Evolutionary conservation across 2,888 invertebrate genomes (phyloP), one percentile per base, ranked within the genome.

Genomic region (Catocala nupta): DNA sequence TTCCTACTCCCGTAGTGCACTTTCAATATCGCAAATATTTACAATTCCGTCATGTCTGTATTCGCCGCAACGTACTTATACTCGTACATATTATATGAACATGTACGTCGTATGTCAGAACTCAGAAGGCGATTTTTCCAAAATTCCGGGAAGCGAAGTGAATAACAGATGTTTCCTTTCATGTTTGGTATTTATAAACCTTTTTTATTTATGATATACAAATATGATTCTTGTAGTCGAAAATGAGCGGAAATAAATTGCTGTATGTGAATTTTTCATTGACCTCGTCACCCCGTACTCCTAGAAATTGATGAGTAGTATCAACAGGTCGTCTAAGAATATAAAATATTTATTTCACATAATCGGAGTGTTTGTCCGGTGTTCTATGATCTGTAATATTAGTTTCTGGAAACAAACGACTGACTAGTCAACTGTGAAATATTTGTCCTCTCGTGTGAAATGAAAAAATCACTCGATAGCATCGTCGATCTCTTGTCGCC

Each of bases 161-260:
- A 80, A 78, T 81, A 85, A 80, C 86, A 84, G 77, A 85, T 86
- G 83, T 85, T 86, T 83, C 81, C 82, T 83, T 82, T 79, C 59
- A 70, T 81, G 78, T 81, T 78, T 73, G 77, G 75, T 78, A 72
- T 81, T 78, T 78, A 77, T 81, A 72, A 61, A 50, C 45, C 73
- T 74, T 78, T 75, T 78, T 73, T 80, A 71, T 62, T 63, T 48
- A 63, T 62, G 63, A 25, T 25, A 59, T 68, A 76, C 78, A 72
- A 64, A 66, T 75, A 77, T 77, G 79, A 73, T 69, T 73, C 70
- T 70, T 70, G 70, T 87, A 86, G 82, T 85, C 74, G 76, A 80
- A 85, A 81, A 72, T 75, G 68, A 81, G 68, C 83, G 87, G 86
- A 87, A 83, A 73, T 65, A 63, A 69, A 76, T 69, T 58, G 62